These are phyloP conservation scores for Ptiloglossa arizonensis DNA, from an alignment of 1,140 invertebrate species.

Conservation along the genomic window DNA sequence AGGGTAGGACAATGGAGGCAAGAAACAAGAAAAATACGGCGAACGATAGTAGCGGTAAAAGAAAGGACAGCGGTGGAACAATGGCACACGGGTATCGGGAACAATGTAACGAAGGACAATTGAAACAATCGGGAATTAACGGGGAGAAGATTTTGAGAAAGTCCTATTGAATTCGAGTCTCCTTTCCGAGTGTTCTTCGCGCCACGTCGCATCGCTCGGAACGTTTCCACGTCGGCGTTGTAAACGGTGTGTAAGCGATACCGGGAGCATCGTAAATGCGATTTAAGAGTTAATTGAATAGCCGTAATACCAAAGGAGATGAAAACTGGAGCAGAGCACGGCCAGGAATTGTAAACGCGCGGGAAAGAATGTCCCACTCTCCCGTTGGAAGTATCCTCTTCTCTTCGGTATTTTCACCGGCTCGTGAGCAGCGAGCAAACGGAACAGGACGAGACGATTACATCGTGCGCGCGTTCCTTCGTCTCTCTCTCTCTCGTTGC, in stretches of 20 bases:
- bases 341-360: slow-evolving; percentile 1
- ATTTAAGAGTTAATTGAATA: slow-evolving; percentile 20
- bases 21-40: neutral
- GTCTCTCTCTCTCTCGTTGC: slow-evolving; percentile 20
- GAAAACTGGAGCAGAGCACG: neutral
- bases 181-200: neutral
- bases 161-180: neutral
- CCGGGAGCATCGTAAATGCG: neutral
- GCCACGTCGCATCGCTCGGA: too few relatives aligned
- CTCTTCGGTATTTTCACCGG: neutral
- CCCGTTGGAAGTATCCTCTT: neutral
- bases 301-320: too few relatives aligned
- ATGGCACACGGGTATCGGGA: neutral
- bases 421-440: slow-evolving; percentile 1
- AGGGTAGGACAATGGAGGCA: neutral
- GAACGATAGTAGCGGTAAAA: neutral
- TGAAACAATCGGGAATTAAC: neutral
- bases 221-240: neutral
- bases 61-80: neutral
- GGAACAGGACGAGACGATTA: slow-evolving; percentile 14
- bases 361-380: slow-evolving; percentile 4
- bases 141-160: neutral
- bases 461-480: slow-evolving; percentile 4
- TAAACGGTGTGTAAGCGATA: neutral
- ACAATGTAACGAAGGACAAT: slow-evolving; percentile 2